Evolutionary conservation across 1,140 invertebrate species (phyloP), one percentile per base, ranked within the genome.

Genomic region (Chlorops oryzae): DNA sequence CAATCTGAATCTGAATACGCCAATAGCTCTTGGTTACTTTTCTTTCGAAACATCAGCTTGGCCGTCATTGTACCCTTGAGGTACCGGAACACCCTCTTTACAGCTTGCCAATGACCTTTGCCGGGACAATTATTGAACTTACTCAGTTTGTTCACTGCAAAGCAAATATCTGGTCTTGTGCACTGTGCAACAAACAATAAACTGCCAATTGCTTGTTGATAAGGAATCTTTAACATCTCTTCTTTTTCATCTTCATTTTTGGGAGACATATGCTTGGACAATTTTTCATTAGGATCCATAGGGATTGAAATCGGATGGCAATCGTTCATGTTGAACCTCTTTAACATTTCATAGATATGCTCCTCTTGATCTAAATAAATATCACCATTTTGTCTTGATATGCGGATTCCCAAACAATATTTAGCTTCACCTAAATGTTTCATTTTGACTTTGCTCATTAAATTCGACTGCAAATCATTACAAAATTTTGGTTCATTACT

Each of bases 131-230:
- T 37, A 40, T 42, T 46, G 47, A 62, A 73, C 43, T 49, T 28
- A 52, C 56, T 59, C 13, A 51, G 39, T 2, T 21, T 34, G 38
- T 57, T 59, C n/a, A 66, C 65, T 3, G 64, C 57, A 39, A 15
- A 48, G n/a, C 27, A 17, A 7, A 47, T 22, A 54, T 76, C 70
- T 25, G 73, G 72, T 51, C 73, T 55, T 9, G 73, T 73, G 24
- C 38, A 58, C 4, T 55, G 20, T 0, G 65, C 32, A 2, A 69
- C 5, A 42, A 70, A 75, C 39, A 74, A 54, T 3, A 75, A 48
- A 2, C 58, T 24, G 10, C 73, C 67, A 5, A 74, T 56, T 3
- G 47, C 41, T 40, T 54, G 46, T 38, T 17, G 27, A 28, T 20
- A 66, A 13, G 53, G 52, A 53, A 52, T n/a, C 56, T 57, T 51